Evolutionary conservation across 2,113 vertebrate genomes (phyloP).

Genomic region (Rhadina sibilatrix): DNA sequence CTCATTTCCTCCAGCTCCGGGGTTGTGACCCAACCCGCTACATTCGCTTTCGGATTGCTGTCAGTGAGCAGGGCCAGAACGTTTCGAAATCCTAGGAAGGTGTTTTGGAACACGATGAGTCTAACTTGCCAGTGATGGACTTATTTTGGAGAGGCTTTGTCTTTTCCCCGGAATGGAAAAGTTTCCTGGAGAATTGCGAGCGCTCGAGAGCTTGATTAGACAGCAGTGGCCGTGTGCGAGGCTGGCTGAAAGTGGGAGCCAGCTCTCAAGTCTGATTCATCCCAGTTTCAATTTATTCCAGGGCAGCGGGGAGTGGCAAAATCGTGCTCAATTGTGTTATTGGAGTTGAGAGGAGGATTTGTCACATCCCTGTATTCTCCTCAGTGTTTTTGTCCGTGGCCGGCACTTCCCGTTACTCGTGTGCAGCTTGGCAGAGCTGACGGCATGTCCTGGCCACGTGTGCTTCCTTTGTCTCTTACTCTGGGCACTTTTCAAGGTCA

Average conservation of each 20-base stretch:
- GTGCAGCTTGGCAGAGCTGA: background rate
- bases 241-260: background rate
- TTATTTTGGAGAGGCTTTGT: background rate
- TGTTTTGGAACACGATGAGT: background rate
- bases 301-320: background rate
- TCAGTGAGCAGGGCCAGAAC: background rate
- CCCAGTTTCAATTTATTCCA: background rate
- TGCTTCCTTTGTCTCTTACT: slow-evolving; percentile 14
- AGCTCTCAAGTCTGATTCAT: background rate
- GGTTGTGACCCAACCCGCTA: background rate
- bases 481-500: background rate
- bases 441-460: background rate
- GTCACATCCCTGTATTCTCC: background rate
- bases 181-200: background rate
- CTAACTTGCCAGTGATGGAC: background rate
- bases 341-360: background rate
- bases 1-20: background rate
- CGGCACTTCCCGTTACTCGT: background rate
- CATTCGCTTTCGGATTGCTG: background rate
- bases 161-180: background rate
- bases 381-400: background rate
- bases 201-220: background rate
- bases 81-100: background rate
- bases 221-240: background rate
- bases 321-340: background rate